These are phyloP conservation scores for Teleiodes luculella DNA, from an alignment of 2,888 invertebrate species.

Conservation along the genomic window DNA sequence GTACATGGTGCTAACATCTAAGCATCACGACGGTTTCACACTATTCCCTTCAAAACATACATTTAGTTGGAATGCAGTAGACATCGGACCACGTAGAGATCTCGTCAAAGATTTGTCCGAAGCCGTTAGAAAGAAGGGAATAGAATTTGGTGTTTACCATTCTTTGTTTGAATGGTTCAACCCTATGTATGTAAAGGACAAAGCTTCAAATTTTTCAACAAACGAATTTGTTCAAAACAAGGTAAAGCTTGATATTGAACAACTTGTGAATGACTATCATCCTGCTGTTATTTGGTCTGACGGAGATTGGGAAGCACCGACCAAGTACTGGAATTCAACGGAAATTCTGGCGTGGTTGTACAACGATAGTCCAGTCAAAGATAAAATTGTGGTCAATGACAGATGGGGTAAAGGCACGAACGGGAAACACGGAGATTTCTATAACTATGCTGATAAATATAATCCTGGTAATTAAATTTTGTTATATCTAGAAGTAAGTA, in stretches of 20 bases:
- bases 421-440: no score
- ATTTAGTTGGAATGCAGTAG: conserved; percentile 91
- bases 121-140: conserved; percentile 80
- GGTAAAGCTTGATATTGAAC: background rate
- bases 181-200: conserved; percentile 38
- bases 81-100: conserved; percentile 87
- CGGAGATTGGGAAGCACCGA: conserved; percentile 69
- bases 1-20: conserved; percentile 90
- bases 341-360: no score
- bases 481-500: background rate
- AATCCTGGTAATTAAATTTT: background rate
- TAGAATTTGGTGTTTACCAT: conserved; percentile 81
- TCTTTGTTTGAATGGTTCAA: conserved; percentile 89
- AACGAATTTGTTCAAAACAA: background rate
- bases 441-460: background rate
- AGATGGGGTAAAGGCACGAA: no score
- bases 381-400: no score
- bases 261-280: conserved; percentile 73
- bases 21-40: conserved; percentile 93
- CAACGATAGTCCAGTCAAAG: no score
- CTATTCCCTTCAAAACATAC: conserved; percentile 90
- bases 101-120: conserved; percentile 86
- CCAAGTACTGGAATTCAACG: no score
- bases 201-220: background rate
- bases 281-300: conserved; percentile 90